These are phyloP conservation scores for Stratiolaelaps scimitus DNA, from an alignment of 1,140 invertebrate species.

Conservation along the genomic window DNA sequence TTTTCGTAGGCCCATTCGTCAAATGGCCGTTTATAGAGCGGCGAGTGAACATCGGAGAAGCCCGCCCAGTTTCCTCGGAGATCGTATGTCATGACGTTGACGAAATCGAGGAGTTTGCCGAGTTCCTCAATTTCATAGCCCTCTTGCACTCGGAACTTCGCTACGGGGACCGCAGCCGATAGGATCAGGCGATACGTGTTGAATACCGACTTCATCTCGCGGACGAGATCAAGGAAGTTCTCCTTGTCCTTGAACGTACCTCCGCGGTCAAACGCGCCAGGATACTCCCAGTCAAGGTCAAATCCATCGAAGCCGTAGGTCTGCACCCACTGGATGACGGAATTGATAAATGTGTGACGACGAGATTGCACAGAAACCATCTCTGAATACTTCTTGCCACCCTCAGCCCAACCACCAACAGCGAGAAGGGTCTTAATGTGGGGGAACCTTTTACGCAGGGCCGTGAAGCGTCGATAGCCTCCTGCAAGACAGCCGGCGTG, in stretches of 20 bases:
- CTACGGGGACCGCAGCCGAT: conserved; percentile 69
- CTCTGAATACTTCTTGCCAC: conserved; percentile 40
- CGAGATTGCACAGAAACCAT: conserved; percentile 37
- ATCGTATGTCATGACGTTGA: conserved; percentile 83
- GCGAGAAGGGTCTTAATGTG: conserved; percentile 61
- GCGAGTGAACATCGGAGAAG: conserved; percentile 71
- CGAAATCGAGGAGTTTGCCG: conserved; percentile 60
- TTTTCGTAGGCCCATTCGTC: conserved; percentile 76
- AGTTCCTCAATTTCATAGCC: conserved; percentile 75
- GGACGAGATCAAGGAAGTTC: conserved; percentile 48
- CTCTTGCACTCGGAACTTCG: conserved; percentile 67
- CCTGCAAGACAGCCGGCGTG: conserved; percentile 37
- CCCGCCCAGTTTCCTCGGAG: conserved; percentile 80
- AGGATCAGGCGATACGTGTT: conserved; percentile 64
- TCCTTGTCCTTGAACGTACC: conserved; percentile 69
- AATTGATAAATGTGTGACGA: conserved; percentile 38
- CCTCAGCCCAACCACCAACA: conserved; percentile 49
- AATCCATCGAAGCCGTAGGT: conserved; percentile 42
- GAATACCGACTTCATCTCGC: conserved; percentile 58
- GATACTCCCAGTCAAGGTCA: conserved; percentile 46
- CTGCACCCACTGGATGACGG: conserved; percentile 38
- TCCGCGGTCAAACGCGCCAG: conserved; percentile 67
- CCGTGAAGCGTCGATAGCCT: conserved; percentile 69
- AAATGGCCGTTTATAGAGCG: conserved; percentile 59
- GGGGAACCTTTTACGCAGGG: conserved; percentile 56